These are phyloP conservation scores for Lepus americanus DNA, from an alignment of 2,113 vertebrate genomes.

Conservation along the genomic window DNA sequence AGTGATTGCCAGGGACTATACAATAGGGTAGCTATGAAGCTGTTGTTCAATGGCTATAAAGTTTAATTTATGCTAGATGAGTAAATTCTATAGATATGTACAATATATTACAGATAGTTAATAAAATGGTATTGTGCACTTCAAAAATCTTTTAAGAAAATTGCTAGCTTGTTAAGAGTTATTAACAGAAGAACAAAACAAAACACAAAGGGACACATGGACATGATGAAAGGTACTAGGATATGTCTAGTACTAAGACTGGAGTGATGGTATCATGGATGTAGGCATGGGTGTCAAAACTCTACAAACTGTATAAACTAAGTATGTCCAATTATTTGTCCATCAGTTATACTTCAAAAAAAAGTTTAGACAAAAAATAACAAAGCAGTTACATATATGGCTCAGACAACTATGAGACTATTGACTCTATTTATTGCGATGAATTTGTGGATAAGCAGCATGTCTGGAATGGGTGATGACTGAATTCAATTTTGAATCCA, in stretches of 20 bases:
- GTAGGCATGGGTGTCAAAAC: too few relatives aligned
- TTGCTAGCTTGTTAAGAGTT: background rate
- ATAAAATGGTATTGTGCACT: background rate
- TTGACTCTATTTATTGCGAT: background rate
- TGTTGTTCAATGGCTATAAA: background rate
- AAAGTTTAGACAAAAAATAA: background rate
- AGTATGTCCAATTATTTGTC: background rate
- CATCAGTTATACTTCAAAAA: background rate
- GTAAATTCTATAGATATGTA: background rate
- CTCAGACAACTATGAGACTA: background rate
- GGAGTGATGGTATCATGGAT: background rate
- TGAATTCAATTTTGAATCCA: background rate
- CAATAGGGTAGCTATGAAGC: too few relatives aligned
- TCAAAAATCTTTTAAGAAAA: background rate
- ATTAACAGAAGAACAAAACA: background rate
- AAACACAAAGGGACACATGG: background rate
- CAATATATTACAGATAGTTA: background rate
- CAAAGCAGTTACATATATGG: background rate
- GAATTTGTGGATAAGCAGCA: background rate
- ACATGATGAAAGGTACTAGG: background rate
- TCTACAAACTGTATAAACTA: background rate
- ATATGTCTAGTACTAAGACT: background rate
- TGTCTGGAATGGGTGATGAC: background rate
- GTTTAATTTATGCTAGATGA: background rate
- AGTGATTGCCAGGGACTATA: background rate